A percentile compares a stretch with the other conserved stretches of the same genome.
These are phyloP conservation scores for Agrochola lota DNA, from an alignment of 2,888 invertebrate species.

Conservation along the genomic window DNA sequence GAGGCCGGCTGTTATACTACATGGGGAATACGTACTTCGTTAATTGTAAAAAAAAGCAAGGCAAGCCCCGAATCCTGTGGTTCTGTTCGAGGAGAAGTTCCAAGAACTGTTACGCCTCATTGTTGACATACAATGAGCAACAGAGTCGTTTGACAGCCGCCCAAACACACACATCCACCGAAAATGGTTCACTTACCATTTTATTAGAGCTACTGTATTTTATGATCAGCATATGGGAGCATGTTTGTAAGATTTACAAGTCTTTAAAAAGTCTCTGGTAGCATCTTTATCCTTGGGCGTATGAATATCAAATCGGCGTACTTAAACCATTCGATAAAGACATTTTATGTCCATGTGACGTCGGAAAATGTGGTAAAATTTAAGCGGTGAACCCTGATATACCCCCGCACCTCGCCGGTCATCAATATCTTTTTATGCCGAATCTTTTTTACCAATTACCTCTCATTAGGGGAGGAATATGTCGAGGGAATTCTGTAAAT, in stretches of 20 bases:
- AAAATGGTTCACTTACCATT: conserved; percentile 69
- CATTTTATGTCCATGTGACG: conserved; percentile 14
- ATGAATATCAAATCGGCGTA: conserved; percentile 10
- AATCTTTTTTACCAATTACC: conserved; percentile 53
- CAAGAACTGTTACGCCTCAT: conserved; percentile 78
- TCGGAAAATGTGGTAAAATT: conserved; percentile 20
- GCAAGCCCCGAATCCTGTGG: conserved; percentile 77
- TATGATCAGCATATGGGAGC: background rate
- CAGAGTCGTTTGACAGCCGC: conserved; percentile 75
- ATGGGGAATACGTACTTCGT: conserved; percentile 82
- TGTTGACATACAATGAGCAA: conserved; percentile 79
- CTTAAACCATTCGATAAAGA: conserved; percentile 7
- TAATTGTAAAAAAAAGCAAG: conserved; percentile 76
- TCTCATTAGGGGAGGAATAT: conserved; percentile 43
- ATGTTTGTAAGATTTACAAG: conserved; percentile 8
- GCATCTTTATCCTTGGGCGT: conserved; percentile 1
- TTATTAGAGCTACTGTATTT: conserved; percentile 21
- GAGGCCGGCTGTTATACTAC: conserved; percentile 79
- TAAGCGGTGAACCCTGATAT: background rate
- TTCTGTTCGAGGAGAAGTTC: conserved; percentile 83
- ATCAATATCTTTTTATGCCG: conserved; percentile 45
- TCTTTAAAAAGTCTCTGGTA: conserved; percentile 1
- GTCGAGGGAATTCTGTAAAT: conserved; percentile 7
- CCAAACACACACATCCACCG: conserved; percentile 80
- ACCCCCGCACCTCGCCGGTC: conserved; percentile 19